Evolutionary conservation across 2,888 invertebrate species (phyloP), one percentile per base, ranked within the genome.

Genomic region (Gymnosoma rotundatum): DNA sequence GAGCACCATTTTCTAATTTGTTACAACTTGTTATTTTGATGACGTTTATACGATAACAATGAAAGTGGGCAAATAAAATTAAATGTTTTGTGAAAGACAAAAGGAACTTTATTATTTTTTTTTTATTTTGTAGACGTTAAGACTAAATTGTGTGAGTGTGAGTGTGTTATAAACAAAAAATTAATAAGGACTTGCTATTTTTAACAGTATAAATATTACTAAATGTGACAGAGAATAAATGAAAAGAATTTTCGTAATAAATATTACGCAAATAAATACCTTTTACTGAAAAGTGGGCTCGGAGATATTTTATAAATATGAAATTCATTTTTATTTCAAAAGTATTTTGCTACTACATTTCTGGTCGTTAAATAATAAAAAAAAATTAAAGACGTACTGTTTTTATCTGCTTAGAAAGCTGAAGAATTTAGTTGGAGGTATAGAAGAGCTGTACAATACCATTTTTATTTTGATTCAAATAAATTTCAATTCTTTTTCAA

Each of bases 1-100:
- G 2, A 69, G 61, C 18, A 52, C 32, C 52, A 61, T 61, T 61
- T 69, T 5, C 48, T 54, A 78, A 78, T 69, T 50, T 78, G 60
- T 69, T 60, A 69, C 45, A 78, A 78, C 60, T 50, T 78, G 60
- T 69, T 60, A 69, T 60, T 67, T 42, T 45, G 38, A 69, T 69
- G 54, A 52, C 69, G 45, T 45, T 25, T 12, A 42, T 42, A 12
- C 32, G 67, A 36, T 36, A 67, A 69, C 36, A 52, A 52, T 61
- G 60, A 52, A 21, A 20, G 42, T 38, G 25, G 58, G 25, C 58
- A 60, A 67, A 76, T 60, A 67, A 52, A 67, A 50, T n/a, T 67
- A 42, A 60, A 67, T 60, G 38, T 42, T 9, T 54, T 74, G 60
- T 48, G 18, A 25, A 21, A 56, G 21, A 45, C 10, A n/a, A 58